Percentiles rank a stretch among this genome's conserved stretches.
Evolutionary conservation across 2,113 vertebrate species (phyloP).

Genomic region (Phaethon lepturus): DNA sequence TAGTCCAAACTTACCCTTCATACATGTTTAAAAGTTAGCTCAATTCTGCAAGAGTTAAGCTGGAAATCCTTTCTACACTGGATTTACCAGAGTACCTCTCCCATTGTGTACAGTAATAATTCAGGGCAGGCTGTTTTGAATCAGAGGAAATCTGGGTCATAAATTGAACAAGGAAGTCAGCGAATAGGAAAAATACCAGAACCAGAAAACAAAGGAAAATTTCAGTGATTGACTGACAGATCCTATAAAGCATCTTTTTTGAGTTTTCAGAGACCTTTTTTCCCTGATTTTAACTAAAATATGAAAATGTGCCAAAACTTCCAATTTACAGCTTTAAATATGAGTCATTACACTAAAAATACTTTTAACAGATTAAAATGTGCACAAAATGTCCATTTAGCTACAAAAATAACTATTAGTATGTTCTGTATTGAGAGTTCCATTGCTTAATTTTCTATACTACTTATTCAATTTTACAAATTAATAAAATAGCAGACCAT

Average conservation of each 20-base stretch:
- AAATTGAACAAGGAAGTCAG: neutral
- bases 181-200: neutral
- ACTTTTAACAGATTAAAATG: neutral
- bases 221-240: neutral
- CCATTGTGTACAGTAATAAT: neutral
- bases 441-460: neutral
- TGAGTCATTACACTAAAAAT: neutral
- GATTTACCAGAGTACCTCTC: neutral
- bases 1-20: neutral
- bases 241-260: neutral
- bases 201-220: neutral
- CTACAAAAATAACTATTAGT: neutral
- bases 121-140: neutral
- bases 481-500: neutral
- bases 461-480: neutral
- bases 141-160: neutral
- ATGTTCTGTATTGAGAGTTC: neutral
- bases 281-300: neutral
- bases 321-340: neutral
- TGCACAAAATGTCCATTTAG: neutral
- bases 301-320: neutral
- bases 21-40: neutral
- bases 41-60: neutral
- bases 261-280: neutral
- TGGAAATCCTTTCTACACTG: neutral